phyloP scores from a whole-genome alignment of 2,797 vertebrate genomes.

The Vultur gryphus region DNA sequence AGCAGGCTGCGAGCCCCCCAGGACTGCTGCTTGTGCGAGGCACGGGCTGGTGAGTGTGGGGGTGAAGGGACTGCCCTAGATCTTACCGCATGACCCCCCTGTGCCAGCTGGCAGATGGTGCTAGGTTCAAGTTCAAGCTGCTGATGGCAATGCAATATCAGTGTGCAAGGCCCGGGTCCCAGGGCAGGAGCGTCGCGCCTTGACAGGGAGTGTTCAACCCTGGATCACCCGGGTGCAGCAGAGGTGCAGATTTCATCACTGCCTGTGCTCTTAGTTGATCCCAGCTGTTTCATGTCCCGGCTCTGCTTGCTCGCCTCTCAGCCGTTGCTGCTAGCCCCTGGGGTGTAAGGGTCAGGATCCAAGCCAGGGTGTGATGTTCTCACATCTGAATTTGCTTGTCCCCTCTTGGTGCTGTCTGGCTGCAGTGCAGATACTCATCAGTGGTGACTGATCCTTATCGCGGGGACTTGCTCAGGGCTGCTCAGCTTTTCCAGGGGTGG shows the following conservation, averaged over 20 bases:
- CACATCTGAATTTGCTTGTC: background rate
- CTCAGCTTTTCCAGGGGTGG: background rate
- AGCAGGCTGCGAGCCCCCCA: background rate
- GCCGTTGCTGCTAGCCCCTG: background rate
- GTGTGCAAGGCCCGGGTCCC: background rate
- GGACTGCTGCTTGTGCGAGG: background rate
- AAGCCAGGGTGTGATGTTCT: background rate
- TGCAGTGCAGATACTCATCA: too few relatives aligned
- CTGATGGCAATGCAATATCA: background rate
- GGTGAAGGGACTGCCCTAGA: background rate
- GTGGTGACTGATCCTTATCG: background rate
- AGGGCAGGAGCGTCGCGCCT: background rate
- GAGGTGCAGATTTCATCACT: background rate
- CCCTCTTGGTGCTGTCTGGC: background rate
- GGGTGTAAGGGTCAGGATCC: too few relatives aligned
- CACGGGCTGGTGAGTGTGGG: fast-evolving
- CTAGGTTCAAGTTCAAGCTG: background rate
- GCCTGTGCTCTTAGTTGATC: background rate
- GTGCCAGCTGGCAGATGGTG: fast-evolving
- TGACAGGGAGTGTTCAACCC: fast-evolving
- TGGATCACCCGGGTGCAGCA: background rate
- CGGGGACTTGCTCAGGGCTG: background rate
- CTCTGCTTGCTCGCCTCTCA: fast-evolving
- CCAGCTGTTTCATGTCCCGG: fast-evolving
- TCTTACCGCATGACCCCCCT: fast-evolving